Conservation (phyloP, 2,113 vertebrate genomes). For the Myrmophylax atrothorax region DNA sequence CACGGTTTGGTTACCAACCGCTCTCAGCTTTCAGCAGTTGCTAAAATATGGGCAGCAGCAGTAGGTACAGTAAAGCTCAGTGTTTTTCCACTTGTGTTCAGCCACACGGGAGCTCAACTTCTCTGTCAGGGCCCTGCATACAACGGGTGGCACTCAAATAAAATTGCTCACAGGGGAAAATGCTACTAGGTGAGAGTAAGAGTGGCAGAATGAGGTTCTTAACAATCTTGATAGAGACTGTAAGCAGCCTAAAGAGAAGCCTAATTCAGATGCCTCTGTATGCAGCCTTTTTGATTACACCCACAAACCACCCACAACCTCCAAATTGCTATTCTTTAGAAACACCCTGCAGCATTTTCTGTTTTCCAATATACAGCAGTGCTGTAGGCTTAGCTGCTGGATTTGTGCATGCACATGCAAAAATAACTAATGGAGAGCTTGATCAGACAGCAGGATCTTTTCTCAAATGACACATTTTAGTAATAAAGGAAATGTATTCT, state of each 20-base stretch:
- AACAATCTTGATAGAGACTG: constrained; percentile 22
- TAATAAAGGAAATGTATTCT: constrained; percentile 66
- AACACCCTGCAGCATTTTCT: constrained; percentile 64
- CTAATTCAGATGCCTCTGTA: constrained; percentile 50
- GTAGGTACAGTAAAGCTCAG: background rate
- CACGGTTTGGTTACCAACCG: background rate
- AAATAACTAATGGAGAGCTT: constrained; percentile 57
- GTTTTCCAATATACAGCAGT: constrained; percentile 40
- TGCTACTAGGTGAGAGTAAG: background rate
- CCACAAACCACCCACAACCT: constrained; percentile 66
- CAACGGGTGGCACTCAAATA: background rate
- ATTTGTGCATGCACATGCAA: constrained; percentile 46
- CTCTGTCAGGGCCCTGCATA: background rate
- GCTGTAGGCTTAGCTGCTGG: constrained; percentile 47
- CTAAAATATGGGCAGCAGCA: background rate
- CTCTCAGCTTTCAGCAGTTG: background rate
- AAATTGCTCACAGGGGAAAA: constrained; percentile 8
- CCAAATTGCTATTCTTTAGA: constrained; percentile 65
- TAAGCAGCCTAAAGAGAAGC: constrained; percentile 59
- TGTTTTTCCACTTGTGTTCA: background rate
- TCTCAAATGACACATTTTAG: constrained; percentile 67
- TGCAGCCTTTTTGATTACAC: constrained; percentile 61
- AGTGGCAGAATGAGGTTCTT: constrained; percentile 39
- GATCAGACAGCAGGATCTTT: constrained; percentile 58
- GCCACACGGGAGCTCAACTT: background rate